phyloP scores from a whole-genome alignment of 2,113 vertebrate genomes.

The Cyanoramphus novaezelandiae region DNA sequence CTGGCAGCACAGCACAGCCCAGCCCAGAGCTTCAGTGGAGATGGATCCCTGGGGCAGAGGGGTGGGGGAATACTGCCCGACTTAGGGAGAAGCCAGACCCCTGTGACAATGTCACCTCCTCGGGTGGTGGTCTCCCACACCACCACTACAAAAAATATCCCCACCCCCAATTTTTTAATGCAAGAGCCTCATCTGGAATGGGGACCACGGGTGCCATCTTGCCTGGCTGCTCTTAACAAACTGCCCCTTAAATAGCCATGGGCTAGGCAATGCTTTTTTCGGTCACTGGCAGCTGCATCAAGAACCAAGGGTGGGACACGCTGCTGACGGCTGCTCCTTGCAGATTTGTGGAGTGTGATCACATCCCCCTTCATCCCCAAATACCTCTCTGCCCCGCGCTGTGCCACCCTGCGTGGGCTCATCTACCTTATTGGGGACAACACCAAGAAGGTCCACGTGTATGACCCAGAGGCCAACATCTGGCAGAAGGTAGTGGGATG shows the following conservation, averaged over 20 bases:
- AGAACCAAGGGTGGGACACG: not conserved
- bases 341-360: constrained; percentile 89
- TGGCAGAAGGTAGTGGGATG: constrained; percentile 89
- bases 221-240: not conserved
- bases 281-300: not conserved
- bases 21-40: not conserved
- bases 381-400: constrained; percentile 92
- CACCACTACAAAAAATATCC: not conserved
- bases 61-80: not conserved
- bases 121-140: not conserved
- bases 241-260: not conserved
- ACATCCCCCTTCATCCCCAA: constrained; percentile 95
- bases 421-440: constrained; percentile 96
- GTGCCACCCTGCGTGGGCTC: constrained; percentile 80
- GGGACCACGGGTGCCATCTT: rapidly evolving
- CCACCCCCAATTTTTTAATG: not conserved
- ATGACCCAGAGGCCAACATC: constrained; percentile 90
- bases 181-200: not conserved
- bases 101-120: not conserved
- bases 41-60: rapidly evolving
- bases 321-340: not conserved
- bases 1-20: not conserved
- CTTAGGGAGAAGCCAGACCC: not conserved
- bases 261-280: not conserved
- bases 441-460: constrained; percentile 93